Conservation (phyloP, 2,797 vertebrate species). For the Pantherophis alleghaniensis region DNA sequence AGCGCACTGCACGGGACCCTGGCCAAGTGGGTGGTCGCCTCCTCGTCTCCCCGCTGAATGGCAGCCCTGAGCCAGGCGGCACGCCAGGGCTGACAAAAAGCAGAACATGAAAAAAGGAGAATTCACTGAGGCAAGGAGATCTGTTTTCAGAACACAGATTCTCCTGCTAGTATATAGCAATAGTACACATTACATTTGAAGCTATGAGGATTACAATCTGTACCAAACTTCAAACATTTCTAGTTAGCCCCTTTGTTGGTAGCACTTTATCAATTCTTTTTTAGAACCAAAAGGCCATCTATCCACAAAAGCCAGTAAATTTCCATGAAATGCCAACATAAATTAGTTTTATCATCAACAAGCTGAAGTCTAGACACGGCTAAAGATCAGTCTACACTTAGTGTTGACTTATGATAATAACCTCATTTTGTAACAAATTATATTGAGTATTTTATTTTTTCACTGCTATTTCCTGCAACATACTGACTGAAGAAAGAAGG, state of each 20-base stretch:
- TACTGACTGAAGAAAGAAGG: not conserved
- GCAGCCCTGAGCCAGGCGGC: too few relatives aligned
- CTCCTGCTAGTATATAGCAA: not conserved
- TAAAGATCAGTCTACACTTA: not conserved
- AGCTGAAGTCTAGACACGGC: not conserved
- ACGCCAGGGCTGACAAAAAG: too few relatives aligned
- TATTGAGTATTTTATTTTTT: not conserved
- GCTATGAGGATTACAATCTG: not conserved
- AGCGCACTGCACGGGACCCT: too few relatives aligned
- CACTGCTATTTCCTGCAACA: not conserved
- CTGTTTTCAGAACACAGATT: not conserved
- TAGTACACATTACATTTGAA: not conserved
- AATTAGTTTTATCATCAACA: not conserved
- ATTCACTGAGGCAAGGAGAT: not conserved
- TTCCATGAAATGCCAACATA: not conserved
- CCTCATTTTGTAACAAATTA: not conserved
- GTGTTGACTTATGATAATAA: not conserved
- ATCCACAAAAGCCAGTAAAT: not conserved
- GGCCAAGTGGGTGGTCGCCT: too few relatives aligned
- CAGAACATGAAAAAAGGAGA: not conserved
- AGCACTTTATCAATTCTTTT: not conserved
- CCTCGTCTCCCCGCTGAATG: too few relatives aligned
- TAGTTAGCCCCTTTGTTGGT: not conserved
- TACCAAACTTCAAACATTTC: not conserved
- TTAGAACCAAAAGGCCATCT: not conserved